Percentiles rank a stretch among this genome's conserved stretches.
These are phyloP conservation scores for Anguilla anguilla DNA, from an alignment of 2,797 vertebrate species.

Conservation along the genomic window DNA sequence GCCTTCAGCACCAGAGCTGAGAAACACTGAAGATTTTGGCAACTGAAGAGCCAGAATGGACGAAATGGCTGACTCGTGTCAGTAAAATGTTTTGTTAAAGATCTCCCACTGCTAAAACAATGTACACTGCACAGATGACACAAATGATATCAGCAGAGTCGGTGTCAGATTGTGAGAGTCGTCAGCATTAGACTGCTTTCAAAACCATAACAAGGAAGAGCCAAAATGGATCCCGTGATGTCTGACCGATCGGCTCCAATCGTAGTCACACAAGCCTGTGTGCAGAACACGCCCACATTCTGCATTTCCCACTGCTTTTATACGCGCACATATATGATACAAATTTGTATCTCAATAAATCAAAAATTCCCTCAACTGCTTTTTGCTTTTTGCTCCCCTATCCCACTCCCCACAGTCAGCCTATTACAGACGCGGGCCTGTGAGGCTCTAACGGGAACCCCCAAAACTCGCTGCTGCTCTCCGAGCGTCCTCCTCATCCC, in stretches of 20 bases:
- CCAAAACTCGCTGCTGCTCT: background rate
- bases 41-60: background rate
- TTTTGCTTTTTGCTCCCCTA: too few relatives aligned
- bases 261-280: background rate
- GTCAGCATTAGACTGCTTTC: background rate
- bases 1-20: background rate
- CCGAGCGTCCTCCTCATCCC: background rate
- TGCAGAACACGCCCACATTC: background rate
- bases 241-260: background rate
- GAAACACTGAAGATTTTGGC: background rate
- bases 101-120: background rate
- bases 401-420: background rate
- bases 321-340: background rate
- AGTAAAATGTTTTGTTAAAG: background rate
- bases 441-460: conserved; percentile 8
- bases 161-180: background rate
- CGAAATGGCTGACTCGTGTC: background rate
- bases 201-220: background rate
- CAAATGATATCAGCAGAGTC: background rate
- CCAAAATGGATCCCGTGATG: background rate
- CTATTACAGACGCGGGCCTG: background rate
- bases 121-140: background rate
- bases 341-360: background rate
- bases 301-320: background rate
- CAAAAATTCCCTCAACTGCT: background rate